phyloP scores from a whole-genome alignment of 2,113 vertebrate species.

The Vicugna pacos region DNA sequence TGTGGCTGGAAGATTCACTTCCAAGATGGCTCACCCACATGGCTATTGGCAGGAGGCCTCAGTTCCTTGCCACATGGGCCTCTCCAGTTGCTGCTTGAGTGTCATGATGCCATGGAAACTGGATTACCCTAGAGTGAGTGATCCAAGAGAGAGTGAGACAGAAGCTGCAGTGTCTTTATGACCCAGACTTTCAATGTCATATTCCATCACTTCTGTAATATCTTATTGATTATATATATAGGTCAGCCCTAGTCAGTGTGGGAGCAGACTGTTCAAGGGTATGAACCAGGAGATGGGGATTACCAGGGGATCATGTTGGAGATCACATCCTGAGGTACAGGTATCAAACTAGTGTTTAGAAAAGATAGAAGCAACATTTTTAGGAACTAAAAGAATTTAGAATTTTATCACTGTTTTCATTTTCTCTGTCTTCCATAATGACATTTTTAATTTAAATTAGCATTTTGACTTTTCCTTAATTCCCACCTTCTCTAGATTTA shows the following conservation, averaged over 20 bases:
- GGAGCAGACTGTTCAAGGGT: not conserved
- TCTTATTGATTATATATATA: not conserved
- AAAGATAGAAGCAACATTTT: constrained; percentile 20
- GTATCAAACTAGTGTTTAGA: constrained; percentile 33
- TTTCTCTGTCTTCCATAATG: constrained; percentile 22
- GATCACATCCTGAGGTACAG: constrained; percentile 24
- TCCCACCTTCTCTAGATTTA: constrained; percentile 51
- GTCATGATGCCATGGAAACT: not conserved
- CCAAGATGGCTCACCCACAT: not conserved
- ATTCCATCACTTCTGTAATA: not conserved
- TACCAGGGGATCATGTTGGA: not conserved
- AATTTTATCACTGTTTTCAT: constrained; percentile 48
- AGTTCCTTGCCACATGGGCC: not conserved
- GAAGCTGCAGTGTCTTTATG: constrained; percentile 15
- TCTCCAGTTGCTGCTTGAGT: not conserved
- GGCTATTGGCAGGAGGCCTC: not conserved
- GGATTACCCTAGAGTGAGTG: not conserved
- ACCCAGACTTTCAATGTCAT: not conserved
- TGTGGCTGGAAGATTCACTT: not conserved
- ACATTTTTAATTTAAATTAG: constrained; percentile 37
- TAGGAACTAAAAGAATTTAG: constrained; percentile 2
- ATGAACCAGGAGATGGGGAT: not conserved
- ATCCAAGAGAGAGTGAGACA: constrained; percentile 15
- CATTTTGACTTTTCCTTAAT: constrained; percentile 54
- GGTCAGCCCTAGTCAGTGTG: not conserved